Percentiles rank a stretch among this genome's conserved stretches.
These are phyloP conservation scores for Festucalex cinctus DNA, from an alignment of 2,113 vertebrate genomes.

Conservation along the genomic window DNA sequence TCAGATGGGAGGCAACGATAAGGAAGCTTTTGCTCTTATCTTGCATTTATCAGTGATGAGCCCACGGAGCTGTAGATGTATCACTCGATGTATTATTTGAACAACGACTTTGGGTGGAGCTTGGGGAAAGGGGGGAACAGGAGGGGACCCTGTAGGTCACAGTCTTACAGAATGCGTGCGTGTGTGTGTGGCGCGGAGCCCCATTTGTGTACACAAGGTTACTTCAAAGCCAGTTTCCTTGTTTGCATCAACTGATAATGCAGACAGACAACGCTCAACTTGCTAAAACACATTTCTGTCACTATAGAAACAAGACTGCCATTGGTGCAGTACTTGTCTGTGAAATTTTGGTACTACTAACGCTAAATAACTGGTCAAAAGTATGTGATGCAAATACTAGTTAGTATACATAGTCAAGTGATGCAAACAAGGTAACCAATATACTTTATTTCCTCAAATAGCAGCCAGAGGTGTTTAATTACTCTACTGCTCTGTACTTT, in stretches of 20 bases:
- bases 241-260: conserved; percentile 59
- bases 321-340: background rate
- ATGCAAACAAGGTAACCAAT: conserved; percentile 73
- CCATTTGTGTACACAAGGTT: conserved; percentile 19
- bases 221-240: conserved; percentile 63
- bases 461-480: background rate
- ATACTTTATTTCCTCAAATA: conserved; percentile 17
- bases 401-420: conserved; percentile 9
- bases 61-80: conserved; percentile 44
- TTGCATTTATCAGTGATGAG: conserved; percentile 39
- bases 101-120: conserved; percentile 30
- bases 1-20: conserved; percentile 22
- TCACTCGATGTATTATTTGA: conserved; percentile 44
- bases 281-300: conserved; percentile 19
- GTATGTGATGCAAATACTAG: background rate
- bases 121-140: conserved; percentile 18
- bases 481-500: background rate
- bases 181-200: background rate
- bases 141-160: conserved; percentile 3
- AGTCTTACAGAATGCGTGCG: background rate
- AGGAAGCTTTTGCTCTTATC: conserved; percentile 35
- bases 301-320: conserved; percentile 39
- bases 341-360: background rate
- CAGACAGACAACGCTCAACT: background rate
- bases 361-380: background rate